These are phyloP conservation scores for Drosophila jambulina DNA, from an alignment of 1,140 invertebrate species.

Conservation along the genomic window DNA sequence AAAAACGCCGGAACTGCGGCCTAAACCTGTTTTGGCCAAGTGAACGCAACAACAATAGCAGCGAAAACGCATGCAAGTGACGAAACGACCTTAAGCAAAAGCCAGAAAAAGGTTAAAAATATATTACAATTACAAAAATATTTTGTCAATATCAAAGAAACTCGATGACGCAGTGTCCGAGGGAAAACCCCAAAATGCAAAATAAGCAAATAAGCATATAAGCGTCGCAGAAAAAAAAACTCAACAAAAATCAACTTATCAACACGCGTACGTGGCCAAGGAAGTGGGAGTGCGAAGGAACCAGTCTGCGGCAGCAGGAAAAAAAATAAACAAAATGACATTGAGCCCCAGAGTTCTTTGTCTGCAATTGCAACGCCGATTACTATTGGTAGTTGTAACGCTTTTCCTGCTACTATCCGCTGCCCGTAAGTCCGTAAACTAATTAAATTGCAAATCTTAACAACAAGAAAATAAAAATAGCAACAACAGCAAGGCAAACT, in stretches of 20 bases:
- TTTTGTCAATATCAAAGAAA: not conserved
- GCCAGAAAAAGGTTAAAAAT: conserved; percentile 25
- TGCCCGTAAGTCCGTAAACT: conserved; percentile 45
- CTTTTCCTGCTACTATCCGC: conserved; percentile 49
- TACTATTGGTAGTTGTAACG: conserved; percentile 34
- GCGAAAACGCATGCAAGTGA: conserved; percentile 67
- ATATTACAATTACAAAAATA: conserved; percentile 13
- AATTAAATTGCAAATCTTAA: conserved; percentile 12
- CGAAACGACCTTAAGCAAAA: conserved; percentile 73
- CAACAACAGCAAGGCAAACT: conserved; percentile 25
- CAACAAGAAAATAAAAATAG: not conserved
- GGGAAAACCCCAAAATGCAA: conserved; percentile 8
- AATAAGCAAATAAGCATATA: conserved; percentile 1
- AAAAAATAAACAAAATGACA: conserved; percentile 39
- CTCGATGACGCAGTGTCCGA: conserved; percentile 13
- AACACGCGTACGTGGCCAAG: conserved; percentile 39
- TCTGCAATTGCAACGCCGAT: conserved; percentile 47
- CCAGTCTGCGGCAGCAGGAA: conserved; percentile 18
- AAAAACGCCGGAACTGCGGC: conserved; percentile 58
- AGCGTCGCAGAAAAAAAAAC: not conserved
- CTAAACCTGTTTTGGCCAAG: conserved; percentile 65
- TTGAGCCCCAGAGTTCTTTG: conserved; percentile 58
- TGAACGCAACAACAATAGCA: conserved; percentile 49
- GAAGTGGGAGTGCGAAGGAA: conserved; percentile 27
- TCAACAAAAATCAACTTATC: not conserved